Evolutionary conservation across 2,113 vertebrate species (phyloP).

Genomic region (Scopus umbretta): DNA sequence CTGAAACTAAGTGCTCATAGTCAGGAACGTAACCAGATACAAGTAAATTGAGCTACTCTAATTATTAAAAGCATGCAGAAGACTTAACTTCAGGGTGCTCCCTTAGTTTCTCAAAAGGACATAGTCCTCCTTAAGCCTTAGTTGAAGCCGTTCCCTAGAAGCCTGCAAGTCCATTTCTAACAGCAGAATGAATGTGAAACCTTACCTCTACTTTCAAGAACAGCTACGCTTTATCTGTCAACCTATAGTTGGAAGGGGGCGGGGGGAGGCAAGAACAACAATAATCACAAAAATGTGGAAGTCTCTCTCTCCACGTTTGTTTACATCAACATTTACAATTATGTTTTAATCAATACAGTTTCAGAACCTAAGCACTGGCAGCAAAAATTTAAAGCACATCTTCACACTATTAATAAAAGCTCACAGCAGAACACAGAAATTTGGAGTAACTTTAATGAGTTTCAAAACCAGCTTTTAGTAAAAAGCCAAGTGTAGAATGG

Average conservation of each 20-base stretch:
- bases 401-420: background rate
- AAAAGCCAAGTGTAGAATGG: background rate
- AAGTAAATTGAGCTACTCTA: background rate
- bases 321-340: background rate
- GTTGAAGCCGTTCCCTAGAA: background rate
- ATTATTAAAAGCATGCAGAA: background rate
- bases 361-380: background rate
- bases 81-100: background rate
- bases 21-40: background rate
- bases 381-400: background rate
- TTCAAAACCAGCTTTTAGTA: background rate
- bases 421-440: background rate
- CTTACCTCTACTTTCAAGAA: background rate
- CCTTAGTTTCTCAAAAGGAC: background rate
- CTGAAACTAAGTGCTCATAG: background rate
- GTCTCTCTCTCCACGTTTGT: background rate
- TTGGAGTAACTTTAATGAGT: background rate
- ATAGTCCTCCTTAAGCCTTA: accelerated
- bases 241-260: accelerated
- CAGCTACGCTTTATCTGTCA: background rate
- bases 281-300: background rate
- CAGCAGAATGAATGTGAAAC: background rate
- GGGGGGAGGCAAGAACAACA: background rate
- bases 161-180: background rate
- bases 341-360: background rate